A percentile compares a stretch with the other conserved stretches of the same genome.
These are phyloP conservation scores for Pristionchus exspectatus DNA, from an alignment of 2,888 invertebrate genomes.

Conservation along the genomic window DNA sequence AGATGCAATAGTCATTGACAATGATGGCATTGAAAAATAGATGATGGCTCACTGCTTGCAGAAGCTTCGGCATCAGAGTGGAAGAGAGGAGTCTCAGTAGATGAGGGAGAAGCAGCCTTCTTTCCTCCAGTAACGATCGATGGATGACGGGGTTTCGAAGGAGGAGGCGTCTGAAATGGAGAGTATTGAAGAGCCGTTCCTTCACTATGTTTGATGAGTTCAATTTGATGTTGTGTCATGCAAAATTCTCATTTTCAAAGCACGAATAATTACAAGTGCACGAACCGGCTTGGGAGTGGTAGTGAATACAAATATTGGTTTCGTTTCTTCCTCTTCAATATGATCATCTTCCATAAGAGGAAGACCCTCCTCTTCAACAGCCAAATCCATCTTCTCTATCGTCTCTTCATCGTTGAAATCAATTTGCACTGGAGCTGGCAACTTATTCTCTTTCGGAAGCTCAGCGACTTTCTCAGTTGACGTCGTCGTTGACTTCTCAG, in stretches of 20 bases:
- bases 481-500: conserved; percentile 33
- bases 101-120: background rate
- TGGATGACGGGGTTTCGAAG: conserved; percentile 13
- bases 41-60: background rate
- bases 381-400: background rate
- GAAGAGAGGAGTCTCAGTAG: conserved; percentile 21
- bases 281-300: conserved; percentile 59
- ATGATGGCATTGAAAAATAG: background rate
- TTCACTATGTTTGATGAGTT: background rate
- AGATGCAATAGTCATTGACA: background rate
- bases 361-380: conserved; percentile 34
- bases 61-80: background rate
- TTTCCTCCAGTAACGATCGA: conserved; percentile 47
- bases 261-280: too few relatives aligned
- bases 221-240: background rate
- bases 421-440: background rate
- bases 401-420: conserved; percentile 17
- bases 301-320: conserved; percentile 66
- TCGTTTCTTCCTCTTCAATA: conserved; percentile 52
- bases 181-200: background rate
- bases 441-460: background rate
- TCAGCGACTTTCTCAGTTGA: background rate
- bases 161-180: background rate
- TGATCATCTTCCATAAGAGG: conserved; percentile 36
- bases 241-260: background rate